phyloP scores from a whole-genome alignment of 23 tunicate species.

The Aplidium turbinatum region DNA sequence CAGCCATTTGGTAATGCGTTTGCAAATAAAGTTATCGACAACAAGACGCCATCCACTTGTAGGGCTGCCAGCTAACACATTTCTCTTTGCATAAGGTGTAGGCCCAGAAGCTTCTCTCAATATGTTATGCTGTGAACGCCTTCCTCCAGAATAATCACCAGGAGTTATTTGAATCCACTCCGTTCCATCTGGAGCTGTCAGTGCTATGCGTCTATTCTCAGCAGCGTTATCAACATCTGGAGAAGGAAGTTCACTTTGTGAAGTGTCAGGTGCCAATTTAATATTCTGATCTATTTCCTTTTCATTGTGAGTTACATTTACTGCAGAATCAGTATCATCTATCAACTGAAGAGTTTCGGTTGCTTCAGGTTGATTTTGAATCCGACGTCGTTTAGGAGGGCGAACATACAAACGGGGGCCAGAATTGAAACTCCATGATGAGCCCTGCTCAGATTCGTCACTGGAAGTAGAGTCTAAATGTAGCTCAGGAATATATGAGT shows the following conservation, averaged over 20 bases:
- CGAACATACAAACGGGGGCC: too few species aligned
- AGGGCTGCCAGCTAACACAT: constrained; percentile 43
- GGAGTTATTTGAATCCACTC: constrained; percentile 29
- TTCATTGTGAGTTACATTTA: too few species aligned
- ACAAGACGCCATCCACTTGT: constrained; percentile 46
- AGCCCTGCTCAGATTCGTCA: too few species aligned
- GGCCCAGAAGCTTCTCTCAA: constrained; percentile 44
- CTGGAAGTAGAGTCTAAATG: too few species aligned
- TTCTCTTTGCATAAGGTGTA: constrained; percentile 30
- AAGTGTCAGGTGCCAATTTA: constrained; percentile 18
- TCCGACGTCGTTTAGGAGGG: too few species aligned
- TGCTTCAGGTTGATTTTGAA: too few species aligned
- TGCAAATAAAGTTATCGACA: constrained; percentile 31
- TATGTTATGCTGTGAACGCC: constrained; percentile 27
- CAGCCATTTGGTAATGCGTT: constrained; percentile 28
- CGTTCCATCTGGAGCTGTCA: constrained; percentile 40
- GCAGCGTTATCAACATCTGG: constrained; percentile 10
- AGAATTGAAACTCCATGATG: too few species aligned
- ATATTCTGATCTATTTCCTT: constrained; percentile 17
- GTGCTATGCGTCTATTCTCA: not conserved
- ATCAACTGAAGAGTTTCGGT: too few species aligned
- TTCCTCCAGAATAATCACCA: constrained; percentile 23
- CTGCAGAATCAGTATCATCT: too few species aligned
- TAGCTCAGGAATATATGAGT: too few species aligned
- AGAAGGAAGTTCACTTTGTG: constrained; percentile 32